A percentile compares a stretch with the other conserved stretches of the same genome.
Conservation (phyloP, 2,888 invertebrate genomes). For the Byasa hedistus region DNA sequence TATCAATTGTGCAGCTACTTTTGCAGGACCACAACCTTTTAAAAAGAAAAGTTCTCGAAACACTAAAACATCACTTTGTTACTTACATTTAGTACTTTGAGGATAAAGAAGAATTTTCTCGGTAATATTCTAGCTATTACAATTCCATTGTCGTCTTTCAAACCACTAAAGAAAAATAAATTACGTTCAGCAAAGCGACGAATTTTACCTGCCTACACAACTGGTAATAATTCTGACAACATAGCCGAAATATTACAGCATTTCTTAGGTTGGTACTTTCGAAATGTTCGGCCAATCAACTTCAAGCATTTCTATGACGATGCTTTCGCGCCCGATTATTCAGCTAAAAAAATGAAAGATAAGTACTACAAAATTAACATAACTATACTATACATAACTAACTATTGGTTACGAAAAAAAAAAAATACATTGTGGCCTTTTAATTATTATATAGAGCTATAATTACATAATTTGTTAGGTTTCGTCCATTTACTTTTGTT, state of each 20-base stretch:
- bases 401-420: conserved; percentile 27
- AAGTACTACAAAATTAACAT: conserved; percentile 37
- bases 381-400: conserved; percentile 12
- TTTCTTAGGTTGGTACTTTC: conserved; percentile 65
- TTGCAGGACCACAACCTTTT: conserved; percentile 74
- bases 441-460: neutral
- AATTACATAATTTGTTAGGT: neutral
- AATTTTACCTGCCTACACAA: conserved; percentile 76
- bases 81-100: conserved; percentile 55
- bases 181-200: conserved; percentile 61
- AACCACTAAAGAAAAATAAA: conserved; percentile 71
- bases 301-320: conserved; percentile 53
- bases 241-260: conserved; percentile 60
- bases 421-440: neutral
- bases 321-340: conserved; percentile 74
- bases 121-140: conserved; percentile 51
- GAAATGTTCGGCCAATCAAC: conserved; percentile 60
- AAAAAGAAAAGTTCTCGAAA: conserved; percentile 72
- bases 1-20: conserved; percentile 76
- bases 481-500: neutral
- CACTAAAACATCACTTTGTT: conserved; percentile 52
- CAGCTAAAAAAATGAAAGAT: conserved; percentile 55
- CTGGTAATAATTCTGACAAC: conserved; percentile 77
- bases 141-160: conserved; percentile 54
- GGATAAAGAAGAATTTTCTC: conserved; percentile 44